Percentiles rank a stretch among this genome's conserved stretches.
These are phyloP conservation scores for Pristis pectinata DNA, from an alignment of 2,797 vertebrate genomes.

Conservation along the genomic window DNA sequence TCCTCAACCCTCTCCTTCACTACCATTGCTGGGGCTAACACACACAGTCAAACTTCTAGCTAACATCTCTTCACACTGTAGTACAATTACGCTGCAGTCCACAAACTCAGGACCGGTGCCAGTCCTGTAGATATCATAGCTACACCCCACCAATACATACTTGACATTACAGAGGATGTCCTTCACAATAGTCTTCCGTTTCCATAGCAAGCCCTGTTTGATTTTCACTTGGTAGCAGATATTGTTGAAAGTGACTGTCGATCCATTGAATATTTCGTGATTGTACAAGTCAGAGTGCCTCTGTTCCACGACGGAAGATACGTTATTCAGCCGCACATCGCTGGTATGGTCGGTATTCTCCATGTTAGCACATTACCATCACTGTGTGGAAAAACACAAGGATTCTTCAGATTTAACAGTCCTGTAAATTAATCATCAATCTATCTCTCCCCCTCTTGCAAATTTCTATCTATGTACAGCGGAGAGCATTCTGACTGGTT, in stretches of 20 bases:
- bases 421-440: neutral
- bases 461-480: too few relatives aligned
- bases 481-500: too few relatives aligned
- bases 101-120: neutral
- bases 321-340: neutral
- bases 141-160: neutral
- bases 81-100: neutral
- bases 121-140: too few relatives aligned
- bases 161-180: slow-evolving; percentile 11
- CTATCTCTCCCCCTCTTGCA: neutral
- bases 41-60: neutral
- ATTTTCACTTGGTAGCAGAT: neutral
- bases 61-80: neutral
- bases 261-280: neutral
- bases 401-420: neutral
- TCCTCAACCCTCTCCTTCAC: too few relatives aligned
- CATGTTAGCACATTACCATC: neutral
- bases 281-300: too few relatives aligned
- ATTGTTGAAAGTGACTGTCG: neutral
- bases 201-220: neutral
- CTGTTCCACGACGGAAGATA: too few relatives aligned
- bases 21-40: neutral
- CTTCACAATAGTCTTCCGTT: neutral
- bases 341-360: neutral
- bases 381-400: neutral